phyloP scores from a whole-genome alignment of 2,888 invertebrate genomes.

The Lasioglossum morio region DNA sequence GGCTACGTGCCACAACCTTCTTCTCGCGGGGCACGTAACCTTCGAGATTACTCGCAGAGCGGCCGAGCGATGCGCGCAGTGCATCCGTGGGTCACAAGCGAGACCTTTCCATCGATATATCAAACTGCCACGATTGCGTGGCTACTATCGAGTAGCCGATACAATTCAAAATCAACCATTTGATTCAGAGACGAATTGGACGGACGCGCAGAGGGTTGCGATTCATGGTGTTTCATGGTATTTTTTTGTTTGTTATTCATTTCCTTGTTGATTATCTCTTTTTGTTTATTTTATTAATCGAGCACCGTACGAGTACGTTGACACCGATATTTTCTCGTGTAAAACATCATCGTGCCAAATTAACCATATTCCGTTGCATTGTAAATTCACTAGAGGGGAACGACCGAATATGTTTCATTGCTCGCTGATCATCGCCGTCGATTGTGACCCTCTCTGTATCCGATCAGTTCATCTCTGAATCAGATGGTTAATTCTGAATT shows the following conservation, averaged over 20 bases:
- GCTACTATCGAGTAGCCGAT: slow-evolving; percentile 8
- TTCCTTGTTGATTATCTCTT: not conserved
- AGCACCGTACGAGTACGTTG: no score
- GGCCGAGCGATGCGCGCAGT: slow-evolving; percentile 57
- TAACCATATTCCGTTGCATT: not conserved
- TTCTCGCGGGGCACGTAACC: slow-evolving; percentile 65
- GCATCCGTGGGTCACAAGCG: slow-evolving; percentile 35
- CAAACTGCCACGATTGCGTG: not conserved
- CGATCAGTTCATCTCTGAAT: not conserved
- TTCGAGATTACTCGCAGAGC: slow-evolving; percentile 51
- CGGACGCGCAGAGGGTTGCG: slow-evolving; percentile 11
- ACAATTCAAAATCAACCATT: slow-evolving; percentile 32
- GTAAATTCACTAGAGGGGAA: slow-evolving; percentile 7
- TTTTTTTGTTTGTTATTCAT: not conserved
- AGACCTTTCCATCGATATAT: slow-evolving; percentile 42
- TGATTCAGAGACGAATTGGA: not conserved
- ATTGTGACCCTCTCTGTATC: slow-evolving; percentile 34
- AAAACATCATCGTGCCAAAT: not conserved
- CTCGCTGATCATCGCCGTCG: slow-evolving; percentile 46
- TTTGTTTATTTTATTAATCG: not conserved
- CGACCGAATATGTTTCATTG: slow-evolving; percentile 30
- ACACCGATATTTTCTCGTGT: not conserved
- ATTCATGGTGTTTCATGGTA: slow-evolving; percentile 35
- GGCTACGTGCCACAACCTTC: slow-evolving; percentile 63
- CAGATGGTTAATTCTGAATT: not conserved